Conservation (phyloP, 2,797 vertebrate genomes). For the Megaceryle alcyon region DNA sequence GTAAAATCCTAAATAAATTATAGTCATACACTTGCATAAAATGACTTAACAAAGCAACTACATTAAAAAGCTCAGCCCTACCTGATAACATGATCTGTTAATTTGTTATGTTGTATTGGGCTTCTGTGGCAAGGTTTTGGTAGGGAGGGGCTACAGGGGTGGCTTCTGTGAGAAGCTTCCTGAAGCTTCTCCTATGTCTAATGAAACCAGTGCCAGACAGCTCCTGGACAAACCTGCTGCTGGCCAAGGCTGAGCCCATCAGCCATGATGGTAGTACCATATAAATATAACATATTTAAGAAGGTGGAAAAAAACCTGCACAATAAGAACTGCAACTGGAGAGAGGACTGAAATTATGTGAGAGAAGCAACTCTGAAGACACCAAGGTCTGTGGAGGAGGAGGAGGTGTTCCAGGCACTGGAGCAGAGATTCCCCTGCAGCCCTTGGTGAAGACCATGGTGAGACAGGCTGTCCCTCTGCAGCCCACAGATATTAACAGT, state of each 20-base stretch:
- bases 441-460: neutral
- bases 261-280: neutral
- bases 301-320: neutral
- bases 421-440: neutral
- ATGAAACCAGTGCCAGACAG: neutral
- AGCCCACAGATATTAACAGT: neutral
- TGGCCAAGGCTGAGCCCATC: neutral
- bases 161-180: neutral
- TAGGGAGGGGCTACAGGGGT: neutral
- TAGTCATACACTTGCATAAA: neutral
- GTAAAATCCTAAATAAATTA: neutral
- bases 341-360: too few relatives aligned
- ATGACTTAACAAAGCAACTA: neutral
- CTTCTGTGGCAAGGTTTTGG: neutral
- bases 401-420: neutral
- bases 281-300: neutral
- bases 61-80: neutral
- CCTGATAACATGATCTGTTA: neutral
- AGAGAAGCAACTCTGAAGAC: too few relatives aligned
- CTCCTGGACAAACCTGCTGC: neutral
- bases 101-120: neutral
- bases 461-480: neutral
- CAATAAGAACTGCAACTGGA: neutral
- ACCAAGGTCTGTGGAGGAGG: neutral
- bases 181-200: neutral